Conservation (phyloP, 2,797 vertebrate species). For the Rallus crepitans region DNA sequence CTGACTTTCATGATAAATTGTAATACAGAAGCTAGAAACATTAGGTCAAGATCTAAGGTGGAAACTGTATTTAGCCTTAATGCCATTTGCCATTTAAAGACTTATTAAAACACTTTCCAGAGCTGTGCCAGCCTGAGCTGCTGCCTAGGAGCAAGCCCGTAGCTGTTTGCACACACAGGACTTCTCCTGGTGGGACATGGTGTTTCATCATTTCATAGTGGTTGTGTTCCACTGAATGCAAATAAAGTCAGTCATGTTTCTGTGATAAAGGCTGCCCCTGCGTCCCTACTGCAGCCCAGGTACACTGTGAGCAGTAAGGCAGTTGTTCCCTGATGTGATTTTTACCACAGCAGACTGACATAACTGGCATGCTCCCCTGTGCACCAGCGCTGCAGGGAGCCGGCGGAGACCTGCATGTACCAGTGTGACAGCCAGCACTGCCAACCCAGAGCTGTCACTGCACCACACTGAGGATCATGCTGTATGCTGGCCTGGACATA, state of each 20-base stretch:
- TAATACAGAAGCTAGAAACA: neutral
- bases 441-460: neutral
- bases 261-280: neutral
- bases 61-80: neutral
- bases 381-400: neutral
- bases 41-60: neutral
- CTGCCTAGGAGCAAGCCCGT: neutral
- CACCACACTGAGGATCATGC: rapidly evolving
- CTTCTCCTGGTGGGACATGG: neutral
- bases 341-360: rapidly evolving
- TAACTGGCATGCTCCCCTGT: neutral
- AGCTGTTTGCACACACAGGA: neutral
- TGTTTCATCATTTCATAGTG: neutral
- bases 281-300: neutral
- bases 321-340: neutral
- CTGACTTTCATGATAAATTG: neutral
- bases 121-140: neutral
- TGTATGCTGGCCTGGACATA: rapidly evolving
- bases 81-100: neutral
- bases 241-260: neutral
- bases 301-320: neutral
- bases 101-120: neutral
- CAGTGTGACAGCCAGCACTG: neutral
- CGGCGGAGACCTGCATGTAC: rapidly evolving
- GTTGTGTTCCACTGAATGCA: neutral